phyloP scores from a whole-genome alignment of 2,113 vertebrate species.

The Rhynchopsitta pachyrhyncha region DNA sequence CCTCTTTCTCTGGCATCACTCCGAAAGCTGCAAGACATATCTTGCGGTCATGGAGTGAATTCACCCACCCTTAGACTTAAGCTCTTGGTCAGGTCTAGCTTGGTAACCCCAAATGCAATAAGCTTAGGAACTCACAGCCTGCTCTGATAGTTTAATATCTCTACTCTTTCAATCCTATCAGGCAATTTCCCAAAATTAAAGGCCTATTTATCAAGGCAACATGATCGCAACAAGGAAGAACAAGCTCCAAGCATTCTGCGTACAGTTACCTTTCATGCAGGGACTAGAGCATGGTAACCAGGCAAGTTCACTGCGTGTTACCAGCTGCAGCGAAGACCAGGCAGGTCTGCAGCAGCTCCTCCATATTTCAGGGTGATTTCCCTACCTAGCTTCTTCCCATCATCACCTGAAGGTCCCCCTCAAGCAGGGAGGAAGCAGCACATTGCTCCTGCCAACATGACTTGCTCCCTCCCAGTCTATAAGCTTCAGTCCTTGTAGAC shows the following conservation, averaged over 20 bases:
- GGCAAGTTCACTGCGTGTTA: fast-evolving
- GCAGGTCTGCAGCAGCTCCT: not conserved
- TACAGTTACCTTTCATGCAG: fast-evolving
- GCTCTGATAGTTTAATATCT: no score
- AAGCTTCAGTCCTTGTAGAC: not conserved
- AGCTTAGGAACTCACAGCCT: not conserved
- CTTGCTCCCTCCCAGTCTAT: not conserved
- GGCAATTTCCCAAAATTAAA: not conserved
- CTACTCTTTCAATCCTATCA: no score
- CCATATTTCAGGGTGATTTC: fast-evolving
- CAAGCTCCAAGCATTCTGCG: not conserved
- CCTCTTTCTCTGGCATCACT: fast-evolving
- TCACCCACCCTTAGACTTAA: not conserved
- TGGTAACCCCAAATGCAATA: not conserved
- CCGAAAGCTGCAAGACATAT: not conserved
- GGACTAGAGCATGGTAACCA: fast-evolving
- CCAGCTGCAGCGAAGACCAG: not conserved
- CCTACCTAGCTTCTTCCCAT: not conserved
- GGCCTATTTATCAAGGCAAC: not conserved
- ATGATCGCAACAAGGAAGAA: fast-evolving
- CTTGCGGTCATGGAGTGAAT: not conserved
- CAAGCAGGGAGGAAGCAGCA: not conserved
- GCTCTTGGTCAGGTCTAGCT: no score
- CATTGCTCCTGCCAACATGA: fast-evolving
- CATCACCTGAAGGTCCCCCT: fast-evolving